Base-by-base conservation (phyloP, 2,113 vertebrate species). In the Nansenia antarctica region DNA sequence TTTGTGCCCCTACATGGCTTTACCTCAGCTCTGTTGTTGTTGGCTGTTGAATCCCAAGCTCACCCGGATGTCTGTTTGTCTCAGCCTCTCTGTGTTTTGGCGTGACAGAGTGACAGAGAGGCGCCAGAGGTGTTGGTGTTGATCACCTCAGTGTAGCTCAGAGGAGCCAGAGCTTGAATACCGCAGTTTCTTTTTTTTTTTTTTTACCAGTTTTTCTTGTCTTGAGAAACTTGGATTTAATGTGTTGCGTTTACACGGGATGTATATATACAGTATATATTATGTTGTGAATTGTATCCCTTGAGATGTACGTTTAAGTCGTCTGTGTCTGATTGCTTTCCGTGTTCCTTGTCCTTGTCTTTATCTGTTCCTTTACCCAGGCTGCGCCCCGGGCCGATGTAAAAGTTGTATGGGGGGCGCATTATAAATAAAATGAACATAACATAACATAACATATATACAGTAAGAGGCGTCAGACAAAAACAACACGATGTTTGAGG, bases 11-110 rank as follows among this genome's bases (percentile, higher is more conserved):
- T n/a, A n/a, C n/a, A n/a, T 30, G 54, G 27, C 65, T 58, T 75
- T 57, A 73, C 67, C 67, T 54, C 52, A 67, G 39, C 3, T 11
- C 18, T 42, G 39, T 18, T 42, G 39, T 18, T 69, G 52, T 62
- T 72, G 67, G 35, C 39, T 31, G 66, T 68, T 83, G 79, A 78
- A 83, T 72, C 62, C 64, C 67, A 65, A 62, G 67, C 69, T 82
- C 32, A n/a, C 32, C n/a, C 0, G 15, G 29, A 61, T 76, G 77
- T 78, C 29, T 76, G 77, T 78, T 32, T 75, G 27, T 73, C 65
- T 70, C 34, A 2, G 65, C 54, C 26, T 20, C 68, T 69, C 76
- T 67, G 62, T 14, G n/a, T n/a, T n/a, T n/a, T n/a, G n/a, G n/a
- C 59, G 55, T 37, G 70, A 55, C 52, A 24, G 24, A 65, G 63